These are phyloP conservation scores for Recurvirostra avosetta DNA, from an alignment of 2,113 vertebrate species.

Conservation along the genomic window DNA sequence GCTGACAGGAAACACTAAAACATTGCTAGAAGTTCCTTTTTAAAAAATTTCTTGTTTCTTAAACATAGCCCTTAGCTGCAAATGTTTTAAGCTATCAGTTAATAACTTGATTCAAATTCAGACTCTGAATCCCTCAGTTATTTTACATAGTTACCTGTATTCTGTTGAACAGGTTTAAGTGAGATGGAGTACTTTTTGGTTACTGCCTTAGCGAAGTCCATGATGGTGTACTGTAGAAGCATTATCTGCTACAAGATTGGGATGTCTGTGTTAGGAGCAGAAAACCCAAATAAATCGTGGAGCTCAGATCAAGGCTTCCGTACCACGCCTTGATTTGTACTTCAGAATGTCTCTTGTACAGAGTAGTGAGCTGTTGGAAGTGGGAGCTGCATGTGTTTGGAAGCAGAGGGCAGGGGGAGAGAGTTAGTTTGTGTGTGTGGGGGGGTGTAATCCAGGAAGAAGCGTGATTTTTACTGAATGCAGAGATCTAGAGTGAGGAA, in stretches of 20 bases:
- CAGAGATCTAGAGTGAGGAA: background rate
- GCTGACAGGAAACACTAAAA: background rate
- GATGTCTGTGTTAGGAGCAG: background rate
- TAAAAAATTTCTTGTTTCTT: background rate
- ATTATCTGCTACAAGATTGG: background rate
- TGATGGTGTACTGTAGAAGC: background rate
- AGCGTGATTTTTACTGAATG: background rate
- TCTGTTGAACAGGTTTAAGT: background rate
- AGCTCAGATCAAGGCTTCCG: background rate
- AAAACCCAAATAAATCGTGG: background rate
- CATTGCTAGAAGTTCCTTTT: background rate
- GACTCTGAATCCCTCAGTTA: background rate
- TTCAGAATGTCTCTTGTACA: background rate
- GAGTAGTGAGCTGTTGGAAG: background rate
- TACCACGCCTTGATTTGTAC: background rate
- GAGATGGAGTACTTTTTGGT: background rate
- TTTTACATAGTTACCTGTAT: background rate
- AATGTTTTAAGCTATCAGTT: background rate
- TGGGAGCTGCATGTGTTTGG: background rate
- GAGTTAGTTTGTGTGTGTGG: no score
- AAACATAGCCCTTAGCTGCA: background rate
- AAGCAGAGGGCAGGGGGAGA: background rate
- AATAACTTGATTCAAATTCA: background rate
- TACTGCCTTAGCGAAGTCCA: background rate
- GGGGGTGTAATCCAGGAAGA: background rate